Evolutionary conservation across 2,797 vertebrate genomes (phyloP).

Genomic region (Vipera ursinii): DNA sequence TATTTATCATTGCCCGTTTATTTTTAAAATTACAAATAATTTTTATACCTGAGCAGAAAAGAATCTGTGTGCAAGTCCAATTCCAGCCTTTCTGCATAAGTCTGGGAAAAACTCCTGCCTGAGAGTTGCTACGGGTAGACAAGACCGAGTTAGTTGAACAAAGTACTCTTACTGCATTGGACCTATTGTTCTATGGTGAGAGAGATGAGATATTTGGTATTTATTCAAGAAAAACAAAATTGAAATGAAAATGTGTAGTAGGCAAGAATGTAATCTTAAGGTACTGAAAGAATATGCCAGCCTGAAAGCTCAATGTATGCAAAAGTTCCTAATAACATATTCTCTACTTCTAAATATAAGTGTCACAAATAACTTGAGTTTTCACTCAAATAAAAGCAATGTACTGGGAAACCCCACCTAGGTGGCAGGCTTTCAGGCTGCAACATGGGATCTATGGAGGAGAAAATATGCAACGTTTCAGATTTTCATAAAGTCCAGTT

Average conservation of each 20-base stretch:
- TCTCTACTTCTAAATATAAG: not conserved
- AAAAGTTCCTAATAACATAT: not conserved
- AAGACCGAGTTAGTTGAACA: not conserved
- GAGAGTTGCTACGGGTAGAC: not conserved
- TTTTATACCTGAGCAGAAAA: not conserved
- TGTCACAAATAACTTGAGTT: not conserved
- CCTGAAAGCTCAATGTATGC: not conserved
- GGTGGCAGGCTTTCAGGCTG: not conserved
- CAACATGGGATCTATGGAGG: not conserved
- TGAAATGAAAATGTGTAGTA: not conserved
- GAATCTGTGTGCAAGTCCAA: not conserved
- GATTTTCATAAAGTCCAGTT: not conserved
- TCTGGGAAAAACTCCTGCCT: not conserved
- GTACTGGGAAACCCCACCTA: not conserved
- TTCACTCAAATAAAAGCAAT: not conserved
- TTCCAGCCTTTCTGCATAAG: no score
- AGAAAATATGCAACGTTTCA: not conserved
- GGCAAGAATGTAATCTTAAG: not conserved
- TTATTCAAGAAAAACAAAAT: not conserved
- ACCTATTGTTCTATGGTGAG: not conserved
- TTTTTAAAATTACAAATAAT: not conserved
- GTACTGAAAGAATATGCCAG: not conserved
- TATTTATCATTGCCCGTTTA: not conserved
- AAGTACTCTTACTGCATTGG: not conserved
- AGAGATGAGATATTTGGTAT: not conserved